Conservation (phyloP, 2,888 invertebrate species). For the Ennomos fuscantarius region DNA sequence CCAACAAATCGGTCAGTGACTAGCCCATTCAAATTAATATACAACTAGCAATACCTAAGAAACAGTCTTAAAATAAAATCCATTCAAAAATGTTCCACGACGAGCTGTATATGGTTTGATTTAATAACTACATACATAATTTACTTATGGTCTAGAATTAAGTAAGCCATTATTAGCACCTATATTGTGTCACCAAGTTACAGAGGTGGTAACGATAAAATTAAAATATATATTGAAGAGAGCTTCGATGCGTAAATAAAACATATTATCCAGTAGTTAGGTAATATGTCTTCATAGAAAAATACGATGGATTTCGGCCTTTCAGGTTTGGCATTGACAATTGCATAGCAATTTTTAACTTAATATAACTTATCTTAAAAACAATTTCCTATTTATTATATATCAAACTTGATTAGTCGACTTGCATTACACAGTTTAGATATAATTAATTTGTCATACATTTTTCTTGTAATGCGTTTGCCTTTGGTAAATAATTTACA, state of each 20-base stretch:
- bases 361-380: constrained; percentile 26
- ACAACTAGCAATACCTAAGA: constrained; percentile 41
- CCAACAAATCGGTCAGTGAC: too few relatives aligned
- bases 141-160: constrained; percentile 49
- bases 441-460: constrained; percentile 14
- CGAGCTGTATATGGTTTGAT: constrained; percentile 29
- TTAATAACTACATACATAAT: constrained; percentile 20
- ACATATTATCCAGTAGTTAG: constrained; percentile 38
- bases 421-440: constrained; percentile 20
- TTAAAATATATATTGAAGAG: constrained; percentile 25
- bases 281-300: constrained; percentile 46
- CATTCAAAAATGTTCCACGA: constrained; percentile 45
- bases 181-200: constrained; percentile 55
- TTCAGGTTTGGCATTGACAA: constrained; percentile 45
- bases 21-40: constrained; percentile 11
- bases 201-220: constrained; percentile 42
- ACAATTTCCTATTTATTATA: not conserved
- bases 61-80: constrained; percentile 54
- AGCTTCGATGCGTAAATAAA: constrained; percentile 15
- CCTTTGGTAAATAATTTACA: constrained; percentile 36
- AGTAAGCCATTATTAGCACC: constrained; percentile 78
- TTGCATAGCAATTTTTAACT: constrained; percentile 50
- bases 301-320: constrained; percentile 43
- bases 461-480: constrained; percentile 24
- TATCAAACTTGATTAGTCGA: constrained; percentile 24